Evolutionary conservation across 2,113 vertebrate species (phyloP).

Genomic region (Dryoscopus gambensis): DNA sequence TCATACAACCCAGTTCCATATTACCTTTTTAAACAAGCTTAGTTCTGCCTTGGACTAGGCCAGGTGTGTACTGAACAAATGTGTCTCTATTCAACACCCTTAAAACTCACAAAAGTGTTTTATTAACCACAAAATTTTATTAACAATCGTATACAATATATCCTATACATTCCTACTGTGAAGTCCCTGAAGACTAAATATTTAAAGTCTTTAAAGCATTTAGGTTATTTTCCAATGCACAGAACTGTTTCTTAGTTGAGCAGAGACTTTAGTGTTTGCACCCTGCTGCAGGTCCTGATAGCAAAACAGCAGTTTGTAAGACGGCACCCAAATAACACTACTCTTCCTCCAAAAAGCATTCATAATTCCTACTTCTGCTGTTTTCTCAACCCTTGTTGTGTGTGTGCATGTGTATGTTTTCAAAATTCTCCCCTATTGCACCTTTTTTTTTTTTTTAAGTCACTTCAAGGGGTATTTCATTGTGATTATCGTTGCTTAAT

Average conservation of each 20-base stretch:
- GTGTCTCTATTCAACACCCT: background rate
- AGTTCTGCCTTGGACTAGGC: background rate
- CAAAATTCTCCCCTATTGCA: background rate
- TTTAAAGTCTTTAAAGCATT: slow-evolving; percentile 1
- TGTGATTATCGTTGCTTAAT: background rate
- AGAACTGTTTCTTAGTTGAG: slow-evolving; percentile 27
- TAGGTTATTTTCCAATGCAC: slow-evolving; percentile 41
- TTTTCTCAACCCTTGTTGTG: background rate
- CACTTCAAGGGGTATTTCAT: background rate
- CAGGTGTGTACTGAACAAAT: background rate
- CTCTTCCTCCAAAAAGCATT: background rate
- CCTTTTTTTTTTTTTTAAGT: background rate
- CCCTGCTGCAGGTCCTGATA: background rate
- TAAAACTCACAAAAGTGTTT: background rate
- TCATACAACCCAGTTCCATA: background rate
- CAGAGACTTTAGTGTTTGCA: slow-evolving; percentile 14
- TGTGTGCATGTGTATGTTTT: background rate
- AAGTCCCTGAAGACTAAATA: background rate
- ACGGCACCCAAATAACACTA: background rate
- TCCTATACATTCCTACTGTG: background rate
- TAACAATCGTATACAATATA: background rate
- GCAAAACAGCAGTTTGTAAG: slow-evolving; percentile 27
- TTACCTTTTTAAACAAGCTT: background rate
- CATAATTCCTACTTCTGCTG: background rate
- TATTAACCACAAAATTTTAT: background rate